phyloP scores from a whole-genome alignment of 2,113 vertebrate species.

The Pluvialis apricaria region DNA sequence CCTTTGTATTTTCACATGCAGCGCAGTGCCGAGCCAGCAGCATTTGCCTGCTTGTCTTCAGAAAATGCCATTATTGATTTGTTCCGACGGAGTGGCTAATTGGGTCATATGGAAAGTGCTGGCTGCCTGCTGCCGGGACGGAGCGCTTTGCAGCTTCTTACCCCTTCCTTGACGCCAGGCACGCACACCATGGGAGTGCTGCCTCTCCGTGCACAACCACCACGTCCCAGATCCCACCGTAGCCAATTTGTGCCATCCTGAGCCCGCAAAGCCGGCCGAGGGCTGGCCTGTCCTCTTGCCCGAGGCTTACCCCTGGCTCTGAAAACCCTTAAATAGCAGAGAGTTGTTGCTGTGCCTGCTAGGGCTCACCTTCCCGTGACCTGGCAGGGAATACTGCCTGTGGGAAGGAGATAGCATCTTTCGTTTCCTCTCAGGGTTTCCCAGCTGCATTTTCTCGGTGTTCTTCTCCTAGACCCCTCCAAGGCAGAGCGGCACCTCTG shows the following conservation, averaged over 20 bases:
- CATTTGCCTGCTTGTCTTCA: slow-evolving; percentile 15
- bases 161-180: neutral
- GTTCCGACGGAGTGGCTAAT: slow-evolving; percentile 58
- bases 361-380: neutral
- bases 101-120: slow-evolving; percentile 55
- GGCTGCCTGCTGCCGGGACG: neutral
- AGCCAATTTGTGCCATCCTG: neutral
- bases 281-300: neutral
- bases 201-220: fast-evolving
- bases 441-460: neutral
- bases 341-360: neutral
- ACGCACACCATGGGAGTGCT: fast-evolving
- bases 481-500: neutral
- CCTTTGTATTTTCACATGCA: neutral
- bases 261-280: neutral
- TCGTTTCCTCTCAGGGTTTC: neutral
- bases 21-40: slow-evolving; percentile 3
- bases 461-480: neutral
- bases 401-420: neutral
- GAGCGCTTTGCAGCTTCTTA: neutral
- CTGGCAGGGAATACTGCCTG: neutral
- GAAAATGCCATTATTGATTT: slow-evolving; percentile 52
- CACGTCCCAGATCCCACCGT: neutral
- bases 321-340: neutral
- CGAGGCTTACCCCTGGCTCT: neutral